Conservation (phyloP, 2,797 vertebrate genomes). For the Microctenopoma lineatum region DNA sequence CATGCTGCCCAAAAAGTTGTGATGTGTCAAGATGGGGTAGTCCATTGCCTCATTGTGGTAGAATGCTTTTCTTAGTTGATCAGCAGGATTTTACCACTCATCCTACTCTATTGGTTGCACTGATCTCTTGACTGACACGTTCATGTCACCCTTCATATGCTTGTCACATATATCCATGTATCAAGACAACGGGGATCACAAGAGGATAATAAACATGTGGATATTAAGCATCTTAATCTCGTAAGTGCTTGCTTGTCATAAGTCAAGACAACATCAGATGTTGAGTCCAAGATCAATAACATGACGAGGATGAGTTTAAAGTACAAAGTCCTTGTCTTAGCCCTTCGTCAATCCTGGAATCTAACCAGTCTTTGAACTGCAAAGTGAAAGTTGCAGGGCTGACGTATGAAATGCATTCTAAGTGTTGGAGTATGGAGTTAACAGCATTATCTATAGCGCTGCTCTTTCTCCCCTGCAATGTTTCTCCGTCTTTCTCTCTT, state of each 20-base stretch:
- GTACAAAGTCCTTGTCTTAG: background rate
- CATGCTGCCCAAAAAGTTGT: too few relatives aligned
- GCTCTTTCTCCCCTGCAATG: slow-evolving; percentile 8
- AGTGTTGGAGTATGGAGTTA: slow-evolving; percentile 10
- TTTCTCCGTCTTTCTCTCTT: slow-evolving; percentile 27
- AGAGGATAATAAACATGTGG: background rate
- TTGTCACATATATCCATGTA: background rate
- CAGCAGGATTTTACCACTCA: too few relatives aligned
- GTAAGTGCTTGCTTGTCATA: background rate
- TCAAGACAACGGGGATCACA: background rate
- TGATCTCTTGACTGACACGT: background rate
- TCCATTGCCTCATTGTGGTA: background rate
- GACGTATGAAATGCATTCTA: slow-evolving; percentile 4
- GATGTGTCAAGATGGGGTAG: too few relatives aligned
- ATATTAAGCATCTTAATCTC: background rate
- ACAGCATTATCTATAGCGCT: slow-evolving; percentile 9
- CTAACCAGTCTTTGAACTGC: background rate
- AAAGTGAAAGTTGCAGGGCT: slow-evolving; percentile 12
- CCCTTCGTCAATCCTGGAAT: background rate
- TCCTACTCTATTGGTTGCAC: background rate
- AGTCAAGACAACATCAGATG: background rate
- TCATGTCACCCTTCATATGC: background rate
- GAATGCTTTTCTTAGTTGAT: background rate
- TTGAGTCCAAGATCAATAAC: background rate
- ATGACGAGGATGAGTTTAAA: background rate